Evolutionary conservation across 2,888 invertebrate species (phyloP).

Genomic region (Drosophila atripex): DNA sequence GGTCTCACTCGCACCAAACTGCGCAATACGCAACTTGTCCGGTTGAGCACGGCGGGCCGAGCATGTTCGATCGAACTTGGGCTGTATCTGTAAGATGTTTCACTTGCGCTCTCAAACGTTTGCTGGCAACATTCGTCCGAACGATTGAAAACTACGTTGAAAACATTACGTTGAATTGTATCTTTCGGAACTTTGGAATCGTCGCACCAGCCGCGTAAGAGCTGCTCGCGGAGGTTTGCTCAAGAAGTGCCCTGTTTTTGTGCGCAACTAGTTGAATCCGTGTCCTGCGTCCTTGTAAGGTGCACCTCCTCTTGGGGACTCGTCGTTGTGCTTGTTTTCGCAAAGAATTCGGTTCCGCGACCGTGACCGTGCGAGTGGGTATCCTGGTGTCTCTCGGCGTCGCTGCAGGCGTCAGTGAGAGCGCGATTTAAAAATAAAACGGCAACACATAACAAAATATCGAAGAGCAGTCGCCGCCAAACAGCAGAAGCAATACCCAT

Average conservation of each 20-base stretch:
- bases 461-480: slow-evolving; percentile 50
- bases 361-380: slow-evolving; percentile 18
- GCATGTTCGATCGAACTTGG: no score
- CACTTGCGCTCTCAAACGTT: no score
- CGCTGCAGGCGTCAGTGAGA: slow-evolving; percentile 35
- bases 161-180: no score
- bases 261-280: slow-evolving; percentile 33
- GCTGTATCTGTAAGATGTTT: no score
- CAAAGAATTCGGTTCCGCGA: slow-evolving; percentile 1
- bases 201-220: neutral
- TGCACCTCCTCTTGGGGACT: neutral
- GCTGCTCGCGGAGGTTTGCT: neutral
- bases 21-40: no score
- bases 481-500: slow-evolving; percentile 41
- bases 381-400: slow-evolving; percentile 31
- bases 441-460: slow-evolving; percentile 73
- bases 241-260: neutral
- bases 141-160: no score
- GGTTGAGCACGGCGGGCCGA: no score
- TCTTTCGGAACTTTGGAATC: no score
- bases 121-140: no score
- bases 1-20: no score
- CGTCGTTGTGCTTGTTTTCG: neutral
- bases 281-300: slow-evolving; percentile 6
- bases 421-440: slow-evolving; percentile 78